A percentile compares a stretch with the other conserved stretches of the same genome.
Evolutionary conservation across 2,797 vertebrate species (phyloP).

Genomic region (Sylvilagus floridanus): DNA sequence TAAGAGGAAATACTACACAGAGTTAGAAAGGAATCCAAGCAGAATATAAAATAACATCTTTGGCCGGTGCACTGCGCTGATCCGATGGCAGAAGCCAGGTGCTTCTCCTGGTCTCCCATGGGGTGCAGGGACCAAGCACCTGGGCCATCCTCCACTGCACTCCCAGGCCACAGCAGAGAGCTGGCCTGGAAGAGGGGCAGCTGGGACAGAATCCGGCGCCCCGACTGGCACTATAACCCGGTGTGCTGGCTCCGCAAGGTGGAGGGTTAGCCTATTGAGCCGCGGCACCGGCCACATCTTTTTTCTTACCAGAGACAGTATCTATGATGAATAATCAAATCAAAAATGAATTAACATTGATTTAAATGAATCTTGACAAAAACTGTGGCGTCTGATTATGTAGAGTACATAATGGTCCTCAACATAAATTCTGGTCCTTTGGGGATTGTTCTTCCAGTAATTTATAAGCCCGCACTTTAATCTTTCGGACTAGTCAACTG

Average conservation of each 20-base stretch:
- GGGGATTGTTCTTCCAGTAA: not conserved
- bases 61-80: too few relatives aligned
- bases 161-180: too few relatives aligned
- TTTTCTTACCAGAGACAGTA: constrained; percentile 1
- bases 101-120: too few relatives aligned
- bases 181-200: too few relatives aligned
- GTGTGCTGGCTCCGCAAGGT: too few relatives aligned
- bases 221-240: too few relatives aligned
- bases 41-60: constrained; percentile 26
- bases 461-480: constrained; percentile 42
- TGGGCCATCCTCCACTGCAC: too few relatives aligned
- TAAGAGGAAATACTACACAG: constrained; percentile 15
- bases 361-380: constrained; percentile 19
- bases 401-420: not conserved
- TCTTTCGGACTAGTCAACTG: not conserved
- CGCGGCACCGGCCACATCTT: not conserved
- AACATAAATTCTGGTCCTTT: not conserved
- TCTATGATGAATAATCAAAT: constrained; percentile 35
- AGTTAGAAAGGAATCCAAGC: not conserved
- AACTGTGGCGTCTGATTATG: not conserved
- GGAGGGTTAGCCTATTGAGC: too few relatives aligned
- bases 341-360: not conserved
- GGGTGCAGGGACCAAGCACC: too few relatives aligned
- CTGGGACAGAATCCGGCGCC: too few relatives aligned
- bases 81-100: too few relatives aligned